These are phyloP conservation scores for Aleiodes leptofemur DNA, from an alignment of 2,888 invertebrate genomes.

Conservation along the genomic window DNA sequence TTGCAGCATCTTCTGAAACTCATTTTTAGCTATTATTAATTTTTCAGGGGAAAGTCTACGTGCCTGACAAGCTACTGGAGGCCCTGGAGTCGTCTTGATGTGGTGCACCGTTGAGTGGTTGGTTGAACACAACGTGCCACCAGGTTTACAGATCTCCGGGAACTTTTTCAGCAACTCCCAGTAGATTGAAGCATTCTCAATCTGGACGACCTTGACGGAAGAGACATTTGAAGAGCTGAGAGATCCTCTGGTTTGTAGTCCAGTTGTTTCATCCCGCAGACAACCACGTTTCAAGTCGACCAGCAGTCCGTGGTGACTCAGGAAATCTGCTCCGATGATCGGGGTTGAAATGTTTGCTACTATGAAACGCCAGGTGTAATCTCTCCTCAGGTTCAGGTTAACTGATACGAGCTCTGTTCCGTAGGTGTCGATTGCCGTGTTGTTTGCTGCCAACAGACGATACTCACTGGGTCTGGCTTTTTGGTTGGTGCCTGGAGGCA, in stretches of 20 bases:
- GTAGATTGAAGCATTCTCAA: not conserved
- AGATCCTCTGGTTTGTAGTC: not conserved
- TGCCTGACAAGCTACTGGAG: not conserved
- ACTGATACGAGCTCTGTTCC: not conserved
- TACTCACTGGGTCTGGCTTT: not conserved
- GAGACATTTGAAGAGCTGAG: not conserved
- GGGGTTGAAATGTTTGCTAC: not conserved
- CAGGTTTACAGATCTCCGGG: not conserved
- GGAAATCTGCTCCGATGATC: not conserved
- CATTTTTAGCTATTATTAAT: not conserved
- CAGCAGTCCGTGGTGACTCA: not conserved
- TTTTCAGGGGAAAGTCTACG: conserved; percentile 1
- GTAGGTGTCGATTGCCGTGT: not conserved
- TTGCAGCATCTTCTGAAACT: not conserved
- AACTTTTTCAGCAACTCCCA: not conserved
- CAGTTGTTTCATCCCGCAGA: not conserved
- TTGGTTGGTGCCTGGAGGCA: not conserved
- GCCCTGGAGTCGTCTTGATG: not conserved
- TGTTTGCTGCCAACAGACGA: not conserved
- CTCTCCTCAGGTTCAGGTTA: not conserved
- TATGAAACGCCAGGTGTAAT: not conserved
- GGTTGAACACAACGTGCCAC: not conserved
- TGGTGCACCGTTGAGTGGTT: not conserved
- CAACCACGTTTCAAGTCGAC: not conserved
- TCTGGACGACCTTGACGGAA: not conserved